Conservation (phyloP, 2,888 invertebrate species). For the Urechis unicinctus region DNA sequence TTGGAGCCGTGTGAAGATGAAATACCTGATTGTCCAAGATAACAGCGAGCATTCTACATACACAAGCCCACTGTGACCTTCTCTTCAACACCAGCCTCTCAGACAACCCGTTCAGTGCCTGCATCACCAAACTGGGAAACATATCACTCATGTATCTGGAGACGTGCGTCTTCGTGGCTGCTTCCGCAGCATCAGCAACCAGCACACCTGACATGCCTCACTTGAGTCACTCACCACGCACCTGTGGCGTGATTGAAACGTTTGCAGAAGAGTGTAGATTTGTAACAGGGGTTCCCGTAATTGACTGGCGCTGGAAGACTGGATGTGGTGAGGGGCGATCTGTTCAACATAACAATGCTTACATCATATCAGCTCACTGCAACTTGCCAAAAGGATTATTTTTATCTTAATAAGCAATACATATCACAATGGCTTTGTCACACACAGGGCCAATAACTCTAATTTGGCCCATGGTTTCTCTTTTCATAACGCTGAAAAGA, state of each 20-base stretch:
- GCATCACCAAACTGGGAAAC: neutral
- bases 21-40: neutral
- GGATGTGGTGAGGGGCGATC: neutral
- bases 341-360: too few relatives aligned
- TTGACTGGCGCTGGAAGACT: neutral
- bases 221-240: neutral
- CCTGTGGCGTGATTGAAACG: neutral
- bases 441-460: too few relatives aligned
- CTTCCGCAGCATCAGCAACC: neutral
- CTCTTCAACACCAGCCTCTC: neutral
- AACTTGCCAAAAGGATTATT: too few relatives aligned
- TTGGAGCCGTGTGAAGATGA: neutral
- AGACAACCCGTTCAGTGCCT: neutral
- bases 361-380: too few relatives aligned
- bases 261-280: neutral
- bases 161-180: neutral
- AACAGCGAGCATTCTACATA: neutral
- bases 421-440: too few relatives aligned
- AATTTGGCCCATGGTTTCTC: too few relatives aligned
- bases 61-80: neutral
- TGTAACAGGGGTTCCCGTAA: neutral
- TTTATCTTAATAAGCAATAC: too few relatives aligned
- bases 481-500: too few relatives aligned
- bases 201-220: neutral
- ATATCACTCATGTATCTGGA: neutral